Evolutionary conservation across 2,113 vertebrate genomes (phyloP), one percentile per base, ranked within the genome.

Genomic region (Apodemus speciosus): DNA sequence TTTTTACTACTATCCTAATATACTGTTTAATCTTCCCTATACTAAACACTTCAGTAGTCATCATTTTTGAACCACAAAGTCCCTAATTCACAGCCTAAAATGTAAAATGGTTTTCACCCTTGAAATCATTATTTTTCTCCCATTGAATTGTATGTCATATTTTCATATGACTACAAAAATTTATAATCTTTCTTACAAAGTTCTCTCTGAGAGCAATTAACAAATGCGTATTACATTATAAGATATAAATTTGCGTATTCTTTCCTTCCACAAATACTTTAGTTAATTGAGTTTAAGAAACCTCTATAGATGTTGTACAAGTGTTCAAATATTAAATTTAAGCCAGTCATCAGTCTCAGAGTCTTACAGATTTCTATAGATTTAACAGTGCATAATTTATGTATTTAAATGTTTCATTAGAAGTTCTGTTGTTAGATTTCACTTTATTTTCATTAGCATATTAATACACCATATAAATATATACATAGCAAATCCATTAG

Each of bases 51-150:
- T 3, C 43, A 93, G 38, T 75, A 93, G 94, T 89, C 2, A 51
- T 92, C 88, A 53, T 2, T 80, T 93, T 90, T 95, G 8, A 88
- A 84, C 21, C 92, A 73, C 84, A 91, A 90, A 86, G 86, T 71
- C 6, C 8, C 16, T 10, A 66, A 49, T 69, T 89, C 40, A 91
- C 16, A 79, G 76, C 69, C 35, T 76, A 23, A 16, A 92, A 90
- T 80, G 18, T 76, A 85, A 75, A 23, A 72, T 1, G 25, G 68
- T 88, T 88, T 64, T 21, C 3, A 20, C 9, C 73, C 4, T 90
- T 89, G 32, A 49, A 51, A 53, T 87, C 20, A 91, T n/a, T 81
- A 84, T 72, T 91, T 92, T 92, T 79, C 14, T 51, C 43, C 32
- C 11, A 25, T 2, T 4, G 58, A 88, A 56, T 83, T 95, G 68